These are phyloP conservation scores for Catharus fuscescens DNA, from an alignment of 2,113 vertebrate genomes.

Conservation along the genomic window DNA sequence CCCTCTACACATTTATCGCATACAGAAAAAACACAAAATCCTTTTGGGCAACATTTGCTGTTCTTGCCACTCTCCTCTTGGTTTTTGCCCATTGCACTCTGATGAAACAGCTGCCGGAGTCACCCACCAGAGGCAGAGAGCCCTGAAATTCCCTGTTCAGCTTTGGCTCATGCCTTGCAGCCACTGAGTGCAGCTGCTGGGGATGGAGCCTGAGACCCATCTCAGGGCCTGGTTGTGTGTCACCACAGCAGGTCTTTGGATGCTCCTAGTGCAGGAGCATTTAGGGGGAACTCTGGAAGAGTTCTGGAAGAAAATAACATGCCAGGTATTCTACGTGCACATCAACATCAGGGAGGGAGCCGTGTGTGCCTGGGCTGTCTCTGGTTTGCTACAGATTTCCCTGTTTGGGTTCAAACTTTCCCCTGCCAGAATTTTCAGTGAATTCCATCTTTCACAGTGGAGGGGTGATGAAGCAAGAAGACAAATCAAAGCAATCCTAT, in stretches of 20 bases:
- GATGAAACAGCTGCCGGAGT: neutral
- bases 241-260: neutral
- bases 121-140: neutral
- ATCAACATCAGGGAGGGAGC: neutral
- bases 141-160: neutral
- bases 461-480: neutral
- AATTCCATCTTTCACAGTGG: neutral
- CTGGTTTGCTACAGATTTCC: neutral
- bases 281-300: too few relatives aligned
- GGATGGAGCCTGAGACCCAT: neutral
- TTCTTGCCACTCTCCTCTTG: neutral
- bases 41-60: neutral
- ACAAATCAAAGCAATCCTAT: neutral
- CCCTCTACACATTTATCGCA: accelerated
- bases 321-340: accelerated
- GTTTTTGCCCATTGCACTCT: neutral
- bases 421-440: neutral
- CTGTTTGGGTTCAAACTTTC: neutral
- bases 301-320: neutral
- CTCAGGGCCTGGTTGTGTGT: neutral
- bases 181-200: neutral
- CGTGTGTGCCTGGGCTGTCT: neutral
- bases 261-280: neutral
- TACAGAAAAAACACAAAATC: neutral
- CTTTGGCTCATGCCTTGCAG: neutral